These are phyloP conservation scores for Yponomeuta malinellus DNA, from an alignment of 2,888 invertebrate species.

Conservation along the genomic window DNA sequence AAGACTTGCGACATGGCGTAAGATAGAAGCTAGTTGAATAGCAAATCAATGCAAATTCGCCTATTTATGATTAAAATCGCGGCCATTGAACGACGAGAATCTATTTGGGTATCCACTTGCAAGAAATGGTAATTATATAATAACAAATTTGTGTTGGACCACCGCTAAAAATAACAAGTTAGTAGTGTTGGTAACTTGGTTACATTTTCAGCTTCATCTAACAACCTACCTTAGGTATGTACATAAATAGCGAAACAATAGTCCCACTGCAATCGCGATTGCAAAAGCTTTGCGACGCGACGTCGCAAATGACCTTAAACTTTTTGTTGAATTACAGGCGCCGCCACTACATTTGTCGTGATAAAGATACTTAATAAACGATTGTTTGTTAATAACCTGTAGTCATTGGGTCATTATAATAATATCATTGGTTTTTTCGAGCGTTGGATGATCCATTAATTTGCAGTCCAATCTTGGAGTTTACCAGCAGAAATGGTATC, in stretches of 20 bases:
- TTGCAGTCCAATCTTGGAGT: no score
- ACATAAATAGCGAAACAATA: neutral
- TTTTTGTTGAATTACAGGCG: neutral
- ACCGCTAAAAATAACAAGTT: neutral
- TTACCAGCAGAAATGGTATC: no score
- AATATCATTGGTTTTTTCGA: no score
- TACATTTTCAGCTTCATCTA: neutral
- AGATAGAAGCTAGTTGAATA: neutral
- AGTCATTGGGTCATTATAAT: no score
- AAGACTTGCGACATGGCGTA: neutral
- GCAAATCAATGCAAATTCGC: neutral
- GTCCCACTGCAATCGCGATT: neutral
- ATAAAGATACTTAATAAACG: neutral
- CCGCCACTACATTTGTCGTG: neutral
- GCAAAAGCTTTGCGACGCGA: neutral
- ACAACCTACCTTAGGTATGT: no score
- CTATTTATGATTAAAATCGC: neutral
- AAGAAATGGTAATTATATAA: neutral
- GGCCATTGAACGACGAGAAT: neutral
- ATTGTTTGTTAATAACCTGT: no score
- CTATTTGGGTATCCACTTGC: neutral
- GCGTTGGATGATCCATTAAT: no score
- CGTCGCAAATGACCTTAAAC: conserved; percentile 1
- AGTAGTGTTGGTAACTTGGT: neutral
- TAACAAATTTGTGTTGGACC: neutral